Base-by-base conservation (phyloP, 1,140 invertebrate species). In the Eulimnadia texana region DNA sequence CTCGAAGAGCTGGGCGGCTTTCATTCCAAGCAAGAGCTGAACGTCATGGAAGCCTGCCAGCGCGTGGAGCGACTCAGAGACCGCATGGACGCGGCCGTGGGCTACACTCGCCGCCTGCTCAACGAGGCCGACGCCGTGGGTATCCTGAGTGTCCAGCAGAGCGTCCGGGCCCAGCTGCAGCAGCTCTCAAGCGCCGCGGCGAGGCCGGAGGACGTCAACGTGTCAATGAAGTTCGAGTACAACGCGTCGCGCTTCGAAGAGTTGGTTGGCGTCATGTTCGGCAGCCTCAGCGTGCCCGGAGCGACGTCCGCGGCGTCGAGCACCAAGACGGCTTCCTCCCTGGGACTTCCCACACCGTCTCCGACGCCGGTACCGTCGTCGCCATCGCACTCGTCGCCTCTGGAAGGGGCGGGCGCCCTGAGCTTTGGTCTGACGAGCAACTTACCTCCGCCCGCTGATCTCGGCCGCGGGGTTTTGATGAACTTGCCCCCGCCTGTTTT, bases 71-170 rank as follows among this genome's bases (percentile, higher is more conserved):
- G 88, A 70, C 83, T 81, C 2, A 80, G 84, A 63, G 88, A 85
- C 63, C 84, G 83, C 67, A 84, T 93, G 62, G 85, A 91, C 68
- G 84, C 88, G 70, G 89, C 88, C 19, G 86, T 84, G 66, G 84
- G 85, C 66, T 93, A 92, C 69, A 84, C 88, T 0, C 79, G 82
- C 2, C 79, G 85, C 66, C 76, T 93, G 11, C 70, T 91, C 47
- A 82, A 88, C 55, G 82, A 87, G 69, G 89, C 88, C 3, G 90
- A 89, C 72, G 82, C 82, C 27, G 78, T 84, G 1, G 90, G 93
- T 72, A 83, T 93, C 64, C 78, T 91, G 16, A 80, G 87, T 66
- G 74, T 93, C 66, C 87, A 86, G 69, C 83, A 84, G 67, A 76
- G 84, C 3, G 85, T 93, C 10, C 77, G 78, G 19, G 77, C 79